A percentile compares a stretch with the other conserved stretches of the same genome.
phyloP scores from a whole-genome alignment of 2,888 invertebrate species.

The Chaetogeoica ovagalla region DNA sequence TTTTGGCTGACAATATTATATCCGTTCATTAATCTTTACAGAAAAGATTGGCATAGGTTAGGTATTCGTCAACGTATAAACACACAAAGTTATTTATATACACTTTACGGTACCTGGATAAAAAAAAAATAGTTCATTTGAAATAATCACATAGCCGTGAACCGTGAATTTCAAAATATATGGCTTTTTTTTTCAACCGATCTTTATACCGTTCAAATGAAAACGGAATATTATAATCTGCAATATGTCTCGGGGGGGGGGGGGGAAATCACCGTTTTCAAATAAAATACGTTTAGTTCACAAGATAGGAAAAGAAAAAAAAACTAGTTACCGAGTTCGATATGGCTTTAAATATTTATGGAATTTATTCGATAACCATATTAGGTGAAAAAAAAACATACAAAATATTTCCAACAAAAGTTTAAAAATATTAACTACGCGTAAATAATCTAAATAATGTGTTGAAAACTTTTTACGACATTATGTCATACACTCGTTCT shows the following conservation, averaged over 20 bases:
- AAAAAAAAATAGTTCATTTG: not conserved
- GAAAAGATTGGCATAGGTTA: conserved; percentile 1
- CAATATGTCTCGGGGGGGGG: no score
- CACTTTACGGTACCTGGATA: conserved; percentile 20
- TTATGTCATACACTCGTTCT: no score
- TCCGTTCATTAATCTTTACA: not conserved
- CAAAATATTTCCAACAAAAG: not conserved
- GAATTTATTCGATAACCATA: not conserved
- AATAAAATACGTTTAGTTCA: not conserved
- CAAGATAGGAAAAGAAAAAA: not conserved
- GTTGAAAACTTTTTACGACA: no score
- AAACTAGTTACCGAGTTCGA: no score
- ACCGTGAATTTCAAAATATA: not conserved
- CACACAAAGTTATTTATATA: conserved; percentile 18
- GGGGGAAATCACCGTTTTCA: no score
- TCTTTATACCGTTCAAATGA: no score
- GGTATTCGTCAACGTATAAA: not conserved
- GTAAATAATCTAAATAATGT: no score
- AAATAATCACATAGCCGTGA: not conserved
- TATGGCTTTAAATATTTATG: not conserved
- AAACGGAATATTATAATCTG: no score
- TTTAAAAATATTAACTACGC: no score
- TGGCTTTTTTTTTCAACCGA: not conserved
- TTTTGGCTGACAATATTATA: not conserved
- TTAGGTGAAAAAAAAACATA: not conserved